Conservation (phyloP, 2,113 vertebrate species). For the Platichthys stellatus region DNA sequence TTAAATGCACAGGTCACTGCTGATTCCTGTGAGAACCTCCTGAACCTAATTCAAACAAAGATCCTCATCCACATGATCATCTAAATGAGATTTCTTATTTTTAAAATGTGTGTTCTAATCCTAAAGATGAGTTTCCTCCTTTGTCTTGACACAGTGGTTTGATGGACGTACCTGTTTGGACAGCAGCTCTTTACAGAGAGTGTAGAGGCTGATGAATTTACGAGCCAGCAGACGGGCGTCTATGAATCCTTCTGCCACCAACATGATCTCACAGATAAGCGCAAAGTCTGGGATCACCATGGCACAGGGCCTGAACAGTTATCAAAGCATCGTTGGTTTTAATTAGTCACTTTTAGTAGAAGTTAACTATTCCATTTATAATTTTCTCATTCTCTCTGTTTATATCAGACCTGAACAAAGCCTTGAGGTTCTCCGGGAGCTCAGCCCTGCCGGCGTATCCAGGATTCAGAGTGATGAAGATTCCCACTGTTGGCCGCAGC, state of each 20-base stretch:
- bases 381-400: not conserved
- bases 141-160: not conserved
- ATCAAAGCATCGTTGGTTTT: not conserved
- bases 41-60: too few species aligned
- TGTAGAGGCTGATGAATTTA: constrained; percentile 86
- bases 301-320: constrained; percentile 74
- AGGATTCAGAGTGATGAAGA: constrained; percentile 85
- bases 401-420: constrained; percentile 77
- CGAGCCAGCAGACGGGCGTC: constrained; percentile 82
- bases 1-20: too few species aligned
- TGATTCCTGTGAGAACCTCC: too few species aligned
- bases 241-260: constrained; percentile 84
- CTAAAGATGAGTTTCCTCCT: not conserved
- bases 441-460: constrained; percentile 83
- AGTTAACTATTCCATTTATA: not conserved
- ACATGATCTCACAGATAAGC: constrained; percentile 85
- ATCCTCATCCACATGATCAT: too few species aligned
- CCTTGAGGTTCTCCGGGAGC: constrained; percentile 85
- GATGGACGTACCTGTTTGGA: constrained; percentile 80
- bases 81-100: too few species aligned
- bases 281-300: constrained; percentile 86
- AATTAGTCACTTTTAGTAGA: not conserved
- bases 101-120: too few species aligned
- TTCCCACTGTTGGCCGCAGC: constrained; percentile 80
- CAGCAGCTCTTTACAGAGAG: constrained; percentile 83